Conservation (phyloP, 2,113 vertebrate genomes). For the Microtus richardsoni region DNA sequence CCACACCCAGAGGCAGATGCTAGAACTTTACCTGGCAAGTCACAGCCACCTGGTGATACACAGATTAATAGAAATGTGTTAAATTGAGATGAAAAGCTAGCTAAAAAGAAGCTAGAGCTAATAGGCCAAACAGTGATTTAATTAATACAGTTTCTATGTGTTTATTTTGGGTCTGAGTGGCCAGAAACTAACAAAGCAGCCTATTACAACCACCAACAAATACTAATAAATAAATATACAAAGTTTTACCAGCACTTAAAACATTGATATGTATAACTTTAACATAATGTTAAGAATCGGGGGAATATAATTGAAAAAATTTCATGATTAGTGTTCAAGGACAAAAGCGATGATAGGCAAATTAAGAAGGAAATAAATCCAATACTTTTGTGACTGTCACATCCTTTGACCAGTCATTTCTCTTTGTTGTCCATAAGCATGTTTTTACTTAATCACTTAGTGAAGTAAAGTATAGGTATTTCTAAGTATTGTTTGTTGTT, state of each 20-base stretch:
- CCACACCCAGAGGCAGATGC: too few relatives aligned
- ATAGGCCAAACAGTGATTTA: too few relatives aligned
- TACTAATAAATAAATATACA: not conserved
- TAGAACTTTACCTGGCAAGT: too few relatives aligned
- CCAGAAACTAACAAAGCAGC: too few relatives aligned
- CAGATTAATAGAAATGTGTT: too few relatives aligned
- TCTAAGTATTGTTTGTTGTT: too few relatives aligned
- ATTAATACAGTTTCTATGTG: too few relatives aligned
- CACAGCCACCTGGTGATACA: too few relatives aligned
- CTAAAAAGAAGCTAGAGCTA: too few relatives aligned
- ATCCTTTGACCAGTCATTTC: not conserved
- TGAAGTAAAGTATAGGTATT: not conserved
- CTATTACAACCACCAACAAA: not conserved
- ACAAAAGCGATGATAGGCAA: not conserved
- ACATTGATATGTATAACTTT: not conserved
- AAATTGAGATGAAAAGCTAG: too few relatives aligned
- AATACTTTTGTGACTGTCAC: not conserved
- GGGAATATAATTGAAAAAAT: not conserved
- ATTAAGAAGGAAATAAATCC: not conserved
- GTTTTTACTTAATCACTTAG: not conserved
- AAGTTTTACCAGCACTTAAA: not conserved
- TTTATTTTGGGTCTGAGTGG: too few relatives aligned
- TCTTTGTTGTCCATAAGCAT: not conserved
- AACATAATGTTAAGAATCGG: not conserved
- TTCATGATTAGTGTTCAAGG: not conserved